These are phyloP conservation scores for Clupea harengus DNA, from an alignment of 2,113 vertebrate genomes.

Conservation along the genomic window DNA sequence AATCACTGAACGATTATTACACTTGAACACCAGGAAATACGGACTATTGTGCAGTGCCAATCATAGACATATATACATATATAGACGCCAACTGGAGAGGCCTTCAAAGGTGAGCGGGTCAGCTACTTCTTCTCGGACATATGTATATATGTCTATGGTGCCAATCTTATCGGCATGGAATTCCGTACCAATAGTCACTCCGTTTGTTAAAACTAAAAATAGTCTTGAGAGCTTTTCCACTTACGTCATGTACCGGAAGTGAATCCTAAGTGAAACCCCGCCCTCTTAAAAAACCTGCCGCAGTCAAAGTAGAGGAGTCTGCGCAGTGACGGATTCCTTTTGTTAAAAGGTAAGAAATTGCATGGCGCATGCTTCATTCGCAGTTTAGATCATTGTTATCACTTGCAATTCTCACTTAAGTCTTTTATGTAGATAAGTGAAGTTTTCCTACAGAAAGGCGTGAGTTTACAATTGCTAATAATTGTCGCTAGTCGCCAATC, in stretches of 20 bases:
- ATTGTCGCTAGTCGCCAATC: neutral
- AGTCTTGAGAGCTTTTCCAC: neutral
- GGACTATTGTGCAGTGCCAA: too few relatives aligned
- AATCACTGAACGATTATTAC: too few relatives aligned
- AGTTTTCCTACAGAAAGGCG: neutral
- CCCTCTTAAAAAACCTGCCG: slow-evolving; percentile 43
- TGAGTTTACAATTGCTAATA: neutral
- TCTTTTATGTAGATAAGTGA: neutral
- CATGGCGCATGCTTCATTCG: slow-evolving; percentile 41
- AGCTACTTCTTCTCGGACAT: slow-evolving; percentile 86
- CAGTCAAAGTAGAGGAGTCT: slow-evolving; percentile 63
- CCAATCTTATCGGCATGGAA: too few relatives aligned
- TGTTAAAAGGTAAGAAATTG: slow-evolving; percentile 57
- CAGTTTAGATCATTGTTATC: slow-evolving; percentile 6
- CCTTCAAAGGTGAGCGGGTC: slow-evolving; percentile 81
- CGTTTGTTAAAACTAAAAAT: neutral
- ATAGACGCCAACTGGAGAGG: slow-evolving; percentile 82
- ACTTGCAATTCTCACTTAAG: neutral
- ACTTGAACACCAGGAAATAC: too few relatives aligned
- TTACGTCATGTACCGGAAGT: slow-evolving; percentile 4
- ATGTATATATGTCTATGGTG: too few relatives aligned
- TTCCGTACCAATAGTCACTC: too few relatives aligned
- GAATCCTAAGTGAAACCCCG: slow-evolving; percentile 11
- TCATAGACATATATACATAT: too few relatives aligned
- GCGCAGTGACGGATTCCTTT: slow-evolving; percentile 51